These are phyloP conservation scores for Ormyrus rosae DNA, from an alignment of 2,888 invertebrate species.

Conservation along the genomic window DNA sequence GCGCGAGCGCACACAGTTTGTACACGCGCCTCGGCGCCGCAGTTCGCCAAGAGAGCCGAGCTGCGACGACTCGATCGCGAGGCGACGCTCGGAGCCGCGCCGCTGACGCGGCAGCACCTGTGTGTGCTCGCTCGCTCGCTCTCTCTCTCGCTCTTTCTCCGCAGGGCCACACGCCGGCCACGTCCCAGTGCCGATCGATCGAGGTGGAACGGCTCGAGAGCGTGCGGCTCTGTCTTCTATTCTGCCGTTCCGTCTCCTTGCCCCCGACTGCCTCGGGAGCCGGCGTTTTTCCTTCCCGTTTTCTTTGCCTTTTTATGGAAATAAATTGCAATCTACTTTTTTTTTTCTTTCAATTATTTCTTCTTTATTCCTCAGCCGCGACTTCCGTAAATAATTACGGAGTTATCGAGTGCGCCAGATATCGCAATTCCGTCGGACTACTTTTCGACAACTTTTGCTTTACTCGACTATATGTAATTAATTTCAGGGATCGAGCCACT, in stretches of 20 bases:
- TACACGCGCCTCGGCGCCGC: background rate
- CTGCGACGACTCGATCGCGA: background rate
- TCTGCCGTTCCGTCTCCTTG: constrained; percentile 40
- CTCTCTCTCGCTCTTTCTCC: constrained; percentile 20
- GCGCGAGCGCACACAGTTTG: constrained; percentile 4
- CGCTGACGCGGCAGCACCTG: constrained; percentile 2
- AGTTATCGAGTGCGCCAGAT: no score
- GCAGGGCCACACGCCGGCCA: constrained; percentile 36
- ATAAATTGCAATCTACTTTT: no score
- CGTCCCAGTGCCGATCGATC: constrained; percentile 65
- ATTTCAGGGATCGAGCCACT: no score
- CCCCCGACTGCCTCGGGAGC: background rate
- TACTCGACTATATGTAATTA: no score
- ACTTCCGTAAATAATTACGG: no score
- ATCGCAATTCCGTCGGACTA: no score
- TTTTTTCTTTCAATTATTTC: no score
- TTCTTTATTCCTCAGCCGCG: no score
- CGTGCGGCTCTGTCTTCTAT: constrained; percentile 35
- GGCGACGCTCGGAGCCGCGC: background rate
- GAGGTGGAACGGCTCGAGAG: constrained; percentile 60
- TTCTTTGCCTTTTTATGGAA: no score
- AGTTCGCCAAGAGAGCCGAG: background rate
- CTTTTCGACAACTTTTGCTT: no score
- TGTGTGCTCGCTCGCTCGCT: constrained; percentile 21
- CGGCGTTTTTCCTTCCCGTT: background rate